Conservation (phyloP, 2,797 vertebrate species). For the Falco concolor region DNA sequence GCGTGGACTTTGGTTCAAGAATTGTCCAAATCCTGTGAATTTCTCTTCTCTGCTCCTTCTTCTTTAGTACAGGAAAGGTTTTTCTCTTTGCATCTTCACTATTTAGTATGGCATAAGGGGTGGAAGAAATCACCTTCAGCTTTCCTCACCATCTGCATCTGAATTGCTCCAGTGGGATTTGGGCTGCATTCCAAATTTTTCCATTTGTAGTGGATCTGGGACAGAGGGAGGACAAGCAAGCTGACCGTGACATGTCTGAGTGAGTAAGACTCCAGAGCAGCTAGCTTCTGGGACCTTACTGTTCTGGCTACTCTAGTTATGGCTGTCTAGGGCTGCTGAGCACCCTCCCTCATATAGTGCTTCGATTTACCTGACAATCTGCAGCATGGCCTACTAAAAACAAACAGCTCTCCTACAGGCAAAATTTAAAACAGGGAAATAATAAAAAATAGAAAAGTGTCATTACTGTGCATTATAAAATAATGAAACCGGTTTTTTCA, state of each 20-base stretch:
- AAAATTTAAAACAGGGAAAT: neutral
- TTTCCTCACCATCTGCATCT: neutral
- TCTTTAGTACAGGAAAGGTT: neutral
- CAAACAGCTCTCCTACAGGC: neutral
- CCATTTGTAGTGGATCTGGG: neutral
- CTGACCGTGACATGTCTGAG: neutral
- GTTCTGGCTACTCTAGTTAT: neutral
- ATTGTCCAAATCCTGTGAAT: neutral
- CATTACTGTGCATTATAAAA: constrained; percentile 11
- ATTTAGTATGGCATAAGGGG: neutral
- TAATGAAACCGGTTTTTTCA: neutral
- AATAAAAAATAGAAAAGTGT: neutral
- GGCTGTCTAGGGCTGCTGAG: neutral
- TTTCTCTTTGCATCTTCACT: neutral
- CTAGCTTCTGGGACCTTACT: neutral
- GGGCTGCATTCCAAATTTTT: neutral
- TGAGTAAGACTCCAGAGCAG: neutral
- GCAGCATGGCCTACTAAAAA: neutral
- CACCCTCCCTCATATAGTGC: neutral
- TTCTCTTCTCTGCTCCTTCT: neutral
- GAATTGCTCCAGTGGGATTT: neutral
- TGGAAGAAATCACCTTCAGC: constrained; percentile 2
- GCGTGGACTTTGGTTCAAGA: neutral
- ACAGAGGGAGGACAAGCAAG: neutral
- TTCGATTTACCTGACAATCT: neutral